A percentile compares a stretch with the other conserved stretches of the same genome.
phyloP scores from a whole-genome alignment of 2,797 vertebrate genomes.

The Nyctibius grandis region DNA sequence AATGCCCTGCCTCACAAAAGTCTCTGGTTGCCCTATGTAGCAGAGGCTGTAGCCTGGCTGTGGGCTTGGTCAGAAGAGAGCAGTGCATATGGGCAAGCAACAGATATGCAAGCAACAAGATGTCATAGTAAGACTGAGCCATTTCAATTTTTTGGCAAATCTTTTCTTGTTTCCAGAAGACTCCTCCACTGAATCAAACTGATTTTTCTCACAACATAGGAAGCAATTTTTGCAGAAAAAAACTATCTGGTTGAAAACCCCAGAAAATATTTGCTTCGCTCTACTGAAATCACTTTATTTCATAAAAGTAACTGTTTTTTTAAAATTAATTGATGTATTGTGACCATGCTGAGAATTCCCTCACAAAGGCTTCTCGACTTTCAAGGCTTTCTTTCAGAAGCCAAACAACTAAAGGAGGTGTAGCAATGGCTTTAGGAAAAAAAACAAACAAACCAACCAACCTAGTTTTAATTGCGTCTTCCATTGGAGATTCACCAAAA shows the following conservation, averaged over 20 bases:
- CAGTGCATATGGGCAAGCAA: not conserved
- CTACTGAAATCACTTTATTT: not conserved
- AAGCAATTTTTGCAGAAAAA: not conserved
- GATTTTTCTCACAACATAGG: not conserved
- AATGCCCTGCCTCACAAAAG: not conserved
- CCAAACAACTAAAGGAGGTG: not conserved
- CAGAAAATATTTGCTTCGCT: not conserved
- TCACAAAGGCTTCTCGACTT: not conserved
- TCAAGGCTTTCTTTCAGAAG: not conserved
- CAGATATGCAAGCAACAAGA: not conserved
- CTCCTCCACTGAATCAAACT: not conserved
- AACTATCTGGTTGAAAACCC: not conserved
- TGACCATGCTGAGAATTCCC: not conserved
- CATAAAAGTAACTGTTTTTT: not conserved
- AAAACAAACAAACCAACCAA: not conserved
- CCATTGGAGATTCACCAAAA: not conserved
- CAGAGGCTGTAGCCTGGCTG: not conserved
- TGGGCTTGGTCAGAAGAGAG: not conserved
- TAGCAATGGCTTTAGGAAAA: not conserved
- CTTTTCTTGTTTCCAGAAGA: not conserved
- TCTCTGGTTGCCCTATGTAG: not conserved
- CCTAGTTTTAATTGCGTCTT: constrained; percentile 40
- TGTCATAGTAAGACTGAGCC: fast-evolving
- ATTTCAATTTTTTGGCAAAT: not conserved
- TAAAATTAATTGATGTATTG: not conserved